These are phyloP conservation scores for Gastrophysa polygoni DNA, from an alignment of 2,888 invertebrate genomes.

Conservation along the genomic window DNA sequence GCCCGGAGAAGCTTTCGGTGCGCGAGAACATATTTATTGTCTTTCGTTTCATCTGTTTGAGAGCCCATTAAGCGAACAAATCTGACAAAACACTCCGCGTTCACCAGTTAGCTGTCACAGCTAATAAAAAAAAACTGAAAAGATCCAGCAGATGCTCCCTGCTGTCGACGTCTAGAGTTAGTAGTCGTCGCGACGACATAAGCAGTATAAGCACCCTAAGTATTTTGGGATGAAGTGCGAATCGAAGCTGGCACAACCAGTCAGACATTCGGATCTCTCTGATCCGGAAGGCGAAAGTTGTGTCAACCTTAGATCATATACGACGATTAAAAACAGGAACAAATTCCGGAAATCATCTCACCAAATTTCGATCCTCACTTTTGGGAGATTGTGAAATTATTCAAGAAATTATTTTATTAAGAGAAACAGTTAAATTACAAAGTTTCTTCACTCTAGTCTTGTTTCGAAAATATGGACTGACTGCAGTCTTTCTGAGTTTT, in stretches of 20 bases:
- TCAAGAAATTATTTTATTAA: no score
- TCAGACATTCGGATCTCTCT: background rate
- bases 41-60: background rate
- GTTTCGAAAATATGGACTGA: no score
- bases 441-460: no score
- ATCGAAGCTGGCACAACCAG: slow-evolving; percentile 11
- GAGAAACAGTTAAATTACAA: no score
- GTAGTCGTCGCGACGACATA: slow-evolving; percentile 8
- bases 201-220: slow-evolving; percentile 11
- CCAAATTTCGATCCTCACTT: no score
- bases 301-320: no score
- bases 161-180: no score
- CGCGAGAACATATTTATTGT: background rate
- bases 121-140: slow-evolving; percentile 4
- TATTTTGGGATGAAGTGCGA: slow-evolving; percentile 19
- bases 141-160: no score
- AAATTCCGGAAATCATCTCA: no score
- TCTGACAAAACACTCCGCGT: slow-evolving; percentile 5
- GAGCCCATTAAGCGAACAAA: slow-evolving; percentile 9
- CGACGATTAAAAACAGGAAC: no score
- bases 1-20: background rate
- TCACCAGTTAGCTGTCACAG: slow-evolving; percentile 5
- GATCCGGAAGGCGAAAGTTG: slow-evolving; percentile 1
- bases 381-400: no score
- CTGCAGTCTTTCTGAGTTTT: no score